phyloP scores from a whole-genome alignment of 2,888 invertebrate genomes.

The Nephrotoma appendiculata region DNA sequence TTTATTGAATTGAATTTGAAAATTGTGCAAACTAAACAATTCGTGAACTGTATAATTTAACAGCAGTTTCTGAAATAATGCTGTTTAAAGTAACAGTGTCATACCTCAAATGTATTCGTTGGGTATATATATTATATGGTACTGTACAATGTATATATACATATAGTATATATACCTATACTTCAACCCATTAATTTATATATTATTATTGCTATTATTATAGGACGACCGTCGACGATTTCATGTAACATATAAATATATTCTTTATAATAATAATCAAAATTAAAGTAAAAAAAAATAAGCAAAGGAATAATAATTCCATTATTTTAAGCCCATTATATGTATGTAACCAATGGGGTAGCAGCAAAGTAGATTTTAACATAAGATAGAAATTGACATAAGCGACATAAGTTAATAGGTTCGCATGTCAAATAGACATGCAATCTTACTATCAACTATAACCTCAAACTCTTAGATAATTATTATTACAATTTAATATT shows the following conservation, averaged over 20 bases:
- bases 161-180: background rate
- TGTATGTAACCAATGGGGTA: background rate
- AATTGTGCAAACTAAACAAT: too few species aligned
- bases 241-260: background rate
- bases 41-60: too few species aligned
- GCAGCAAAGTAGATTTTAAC: background rate
- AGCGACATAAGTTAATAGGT: constrained; percentile 4
- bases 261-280: background rate
- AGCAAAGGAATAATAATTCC: background rate
- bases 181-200: background rate
- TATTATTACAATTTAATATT: background rate
- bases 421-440: constrained; percentile 2
- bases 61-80: too few species aligned
- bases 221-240: background rate
- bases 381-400: constrained; percentile 2
- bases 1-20: too few species aligned
- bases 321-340: background rate
- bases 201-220: background rate
- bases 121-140: too few species aligned
- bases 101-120: too few species aligned
- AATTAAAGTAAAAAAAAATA: background rate
- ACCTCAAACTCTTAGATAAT: background rate
- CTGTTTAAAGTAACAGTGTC: too few species aligned
- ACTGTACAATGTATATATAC: too few species aligned
- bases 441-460: constrained; percentile 1